A percentile compares a stretch with the other conserved stretches of the same genome.
Conservation (phyloP, 2,797 vertebrate genomes). For the Galaxias olidus region DNA sequence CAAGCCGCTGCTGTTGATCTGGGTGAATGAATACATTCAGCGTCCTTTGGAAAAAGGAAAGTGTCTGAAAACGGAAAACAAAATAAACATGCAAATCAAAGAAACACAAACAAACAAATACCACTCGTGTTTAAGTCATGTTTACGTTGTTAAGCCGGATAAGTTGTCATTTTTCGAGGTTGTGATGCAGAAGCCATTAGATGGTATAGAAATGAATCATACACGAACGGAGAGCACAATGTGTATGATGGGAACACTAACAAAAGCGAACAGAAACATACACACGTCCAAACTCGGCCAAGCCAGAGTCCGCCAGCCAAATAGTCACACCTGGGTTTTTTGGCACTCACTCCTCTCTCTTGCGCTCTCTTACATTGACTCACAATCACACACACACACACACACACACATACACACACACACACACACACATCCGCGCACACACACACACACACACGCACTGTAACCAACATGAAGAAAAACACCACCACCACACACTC, state of each 20-base stretch:
- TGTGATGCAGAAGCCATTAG: background rate
- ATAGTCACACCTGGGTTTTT: background rate
- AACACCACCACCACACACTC: slow-evolving; percentile 6
- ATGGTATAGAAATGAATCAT: no score
- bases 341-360: background rate
- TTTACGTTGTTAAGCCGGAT: slow-evolving; percentile 30
- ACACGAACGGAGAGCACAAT: no score
- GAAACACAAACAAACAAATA: slow-evolving; percentile 17
- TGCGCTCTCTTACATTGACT: background rate
- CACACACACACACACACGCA: slow-evolving; percentile 15
- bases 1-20: slow-evolving; percentile 20
- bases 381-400: no score
- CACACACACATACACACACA: slow-evolving; percentile 14
- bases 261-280: slow-evolving; percentile 2
- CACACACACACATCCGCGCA: background rate
- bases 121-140: slow-evolving; percentile 30
- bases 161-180: slow-evolving; percentile 10
- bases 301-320: no score
- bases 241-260: slow-evolving; percentile 15
- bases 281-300: background rate
- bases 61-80: slow-evolving; percentile 24
- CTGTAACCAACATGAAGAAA: slow-evolving; percentile 16
- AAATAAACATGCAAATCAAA: slow-evolving; percentile 26
- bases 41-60: no score
- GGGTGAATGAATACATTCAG: slow-evolving; percentile 39